Conservation (phyloP, 1,140 invertebrate species). For the Cydia pomonella region DNA sequence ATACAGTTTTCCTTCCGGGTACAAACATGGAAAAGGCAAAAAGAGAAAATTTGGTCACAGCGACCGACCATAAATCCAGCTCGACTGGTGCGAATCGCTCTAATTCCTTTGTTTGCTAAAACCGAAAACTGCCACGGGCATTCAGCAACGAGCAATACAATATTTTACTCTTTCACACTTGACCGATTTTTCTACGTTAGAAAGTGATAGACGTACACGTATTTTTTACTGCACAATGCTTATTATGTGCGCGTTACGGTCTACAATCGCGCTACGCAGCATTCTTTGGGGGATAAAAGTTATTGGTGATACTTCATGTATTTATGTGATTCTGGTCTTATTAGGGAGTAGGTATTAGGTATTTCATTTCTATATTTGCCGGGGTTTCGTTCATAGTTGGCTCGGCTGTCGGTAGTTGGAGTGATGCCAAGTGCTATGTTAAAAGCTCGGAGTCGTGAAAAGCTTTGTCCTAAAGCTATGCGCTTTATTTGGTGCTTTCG, state of each 20-base stretch:
- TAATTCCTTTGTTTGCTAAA: conserved; percentile 73
- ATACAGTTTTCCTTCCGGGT: conserved; percentile 37
- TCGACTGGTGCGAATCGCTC: conserved; percentile 52
- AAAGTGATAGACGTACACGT: conserved; percentile 57
- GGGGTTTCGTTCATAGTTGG: conserved; percentile 49
- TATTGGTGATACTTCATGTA: conserved; percentile 36
- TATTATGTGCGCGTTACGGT: conserved; percentile 46
- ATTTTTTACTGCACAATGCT: conserved; percentile 39
- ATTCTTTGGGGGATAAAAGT: conserved; percentile 45
- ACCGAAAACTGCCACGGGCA: conserved; percentile 60
- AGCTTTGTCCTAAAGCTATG: conserved; percentile 65
- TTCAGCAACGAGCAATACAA: conserved; percentile 46
- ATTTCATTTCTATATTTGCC: conserved; percentile 40
- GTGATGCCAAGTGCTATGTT: conserved; percentile 65
- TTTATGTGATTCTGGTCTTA: conserved; percentile 43
- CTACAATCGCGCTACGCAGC: conserved; percentile 50
- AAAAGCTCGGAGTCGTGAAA: conserved; percentile 64
- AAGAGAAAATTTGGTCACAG: conserved; percentile 62
- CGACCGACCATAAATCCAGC: conserved; percentile 60
- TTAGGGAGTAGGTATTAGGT: conserved; percentile 41
- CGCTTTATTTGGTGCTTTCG: conserved; percentile 36
- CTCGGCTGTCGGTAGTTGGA: conserved; percentile 54
- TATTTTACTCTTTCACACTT: conserved; percentile 69
- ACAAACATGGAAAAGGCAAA: conserved; percentile 46
- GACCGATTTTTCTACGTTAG: conserved; percentile 54